Evolutionary conservation across 2,797 vertebrate genomes (phyloP).

Genomic region (Galaxias olidus): DNA sequence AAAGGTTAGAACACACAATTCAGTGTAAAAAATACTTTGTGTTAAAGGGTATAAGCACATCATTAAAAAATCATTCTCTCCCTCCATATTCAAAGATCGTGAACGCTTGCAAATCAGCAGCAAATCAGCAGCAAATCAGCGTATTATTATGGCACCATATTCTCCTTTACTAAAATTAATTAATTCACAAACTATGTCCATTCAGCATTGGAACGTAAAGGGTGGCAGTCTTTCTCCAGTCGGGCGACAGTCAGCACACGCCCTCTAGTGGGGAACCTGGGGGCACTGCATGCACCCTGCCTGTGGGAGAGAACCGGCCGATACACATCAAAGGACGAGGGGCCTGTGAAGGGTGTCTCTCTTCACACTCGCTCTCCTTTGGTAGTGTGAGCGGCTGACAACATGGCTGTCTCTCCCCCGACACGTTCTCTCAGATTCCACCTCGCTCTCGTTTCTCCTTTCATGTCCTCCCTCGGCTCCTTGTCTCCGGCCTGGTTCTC

Average conservation of each 20-base stretch:
- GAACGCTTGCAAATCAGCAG: constrained; percentile 3
- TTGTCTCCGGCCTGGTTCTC: constrained; percentile 43
- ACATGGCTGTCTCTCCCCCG: not conserved
- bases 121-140: too few relatives aligned
- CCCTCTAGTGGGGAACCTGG: constrained; percentile 1
- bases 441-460: not conserved
- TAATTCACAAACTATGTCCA: not conserved
- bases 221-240: not conserved
- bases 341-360: not conserved
- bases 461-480: not conserved
- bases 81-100: not conserved
- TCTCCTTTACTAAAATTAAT: not conserved
- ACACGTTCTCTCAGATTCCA: too few relatives aligned
- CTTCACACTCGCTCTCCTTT: constrained; percentile 1
- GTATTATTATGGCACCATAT: not conserved
- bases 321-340: constrained; percentile 4
- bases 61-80: not conserved
- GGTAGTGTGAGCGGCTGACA: not conserved
- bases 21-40: constrained; percentile 7
- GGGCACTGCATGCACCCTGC: not conserved
- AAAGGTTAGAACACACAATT: not conserved
- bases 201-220: too few relatives aligned
- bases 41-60: not conserved
- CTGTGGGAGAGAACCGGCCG: not conserved
- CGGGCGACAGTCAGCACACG: not conserved